These are phyloP conservation scores for Lycorma delicatula DNA, from an alignment of 1,140 invertebrate genomes.

Conservation along the genomic window DNA sequence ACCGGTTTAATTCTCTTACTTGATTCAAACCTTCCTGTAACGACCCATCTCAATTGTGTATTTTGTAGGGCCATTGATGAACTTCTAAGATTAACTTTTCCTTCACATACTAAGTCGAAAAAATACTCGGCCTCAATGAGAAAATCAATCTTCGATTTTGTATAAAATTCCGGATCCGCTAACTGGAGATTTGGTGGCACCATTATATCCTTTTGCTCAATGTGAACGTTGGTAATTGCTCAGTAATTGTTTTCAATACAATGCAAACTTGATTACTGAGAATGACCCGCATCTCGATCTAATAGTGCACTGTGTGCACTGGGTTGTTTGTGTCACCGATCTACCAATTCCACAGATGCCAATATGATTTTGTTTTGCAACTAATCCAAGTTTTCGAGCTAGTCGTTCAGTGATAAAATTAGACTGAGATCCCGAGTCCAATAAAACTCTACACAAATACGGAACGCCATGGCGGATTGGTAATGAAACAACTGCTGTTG, in stretches of 20 bases:
- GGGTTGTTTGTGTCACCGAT: not conserved
- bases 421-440: not conserved
- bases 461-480: not conserved
- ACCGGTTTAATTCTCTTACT: not conserved
- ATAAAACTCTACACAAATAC: not conserved
- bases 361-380: not conserved
- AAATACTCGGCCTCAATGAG: slow-evolving; percentile 9
- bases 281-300: not conserved
- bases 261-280: slow-evolving; percentile 12
- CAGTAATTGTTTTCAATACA: slow-evolving; percentile 17
- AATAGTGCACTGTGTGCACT: not conserved
- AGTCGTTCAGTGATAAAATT: not conserved
- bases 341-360: not conserved
- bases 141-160: slow-evolving; percentile 19
- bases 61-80: not conserved
- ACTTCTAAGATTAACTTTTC: not conserved
- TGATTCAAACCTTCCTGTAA: not conserved
- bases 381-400: not conserved
- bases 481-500: not conserved
- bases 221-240: slow-evolving; percentile 15
- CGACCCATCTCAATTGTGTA: not conserved
- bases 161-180: slow-evolving; percentile 18
- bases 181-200: slow-evolving; percentile 15
- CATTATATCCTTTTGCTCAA: slow-evolving; percentile 6
- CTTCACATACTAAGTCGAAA: not conserved